Evolutionary conservation across 2,797 vertebrate genomes (phyloP).

Genomic region (Microctenopoma lineatum): DNA sequence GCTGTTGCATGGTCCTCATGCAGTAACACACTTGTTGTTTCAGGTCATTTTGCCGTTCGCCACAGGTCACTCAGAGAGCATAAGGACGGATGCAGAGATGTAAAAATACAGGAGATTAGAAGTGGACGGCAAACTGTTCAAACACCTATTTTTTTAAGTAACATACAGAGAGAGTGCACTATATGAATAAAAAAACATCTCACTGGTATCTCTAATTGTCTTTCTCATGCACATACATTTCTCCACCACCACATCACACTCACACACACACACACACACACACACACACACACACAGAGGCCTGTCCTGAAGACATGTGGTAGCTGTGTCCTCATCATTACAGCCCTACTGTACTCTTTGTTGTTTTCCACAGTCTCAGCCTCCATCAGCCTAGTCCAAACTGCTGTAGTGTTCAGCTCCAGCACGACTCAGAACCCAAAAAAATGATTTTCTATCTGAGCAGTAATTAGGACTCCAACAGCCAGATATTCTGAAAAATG

Average conservation of each 20-base stretch:
- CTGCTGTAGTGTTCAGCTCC: conserved; percentile 15
- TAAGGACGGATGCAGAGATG: neutral
- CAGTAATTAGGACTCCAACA: neutral
- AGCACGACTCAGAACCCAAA: conserved; percentile 52
- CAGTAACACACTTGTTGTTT: neutral
- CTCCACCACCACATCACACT: conserved; percentile 51
- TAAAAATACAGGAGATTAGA: no score
- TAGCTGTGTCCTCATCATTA: conserved; percentile 40
- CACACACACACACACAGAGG: neutral
- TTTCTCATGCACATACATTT: conserved; percentile 10
- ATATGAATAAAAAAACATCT: conserved; percentile 11
- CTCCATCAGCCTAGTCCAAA: conserved; percentile 39
- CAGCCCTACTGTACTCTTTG: conserved; percentile 36
- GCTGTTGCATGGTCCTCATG: neutral
- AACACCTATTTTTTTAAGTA: neutral
- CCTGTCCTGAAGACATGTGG: conserved; percentile 29
- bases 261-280: conserved; percentile 24
- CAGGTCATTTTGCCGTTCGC: conserved; percentile 8
- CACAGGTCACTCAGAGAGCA: no score
- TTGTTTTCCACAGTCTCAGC: conserved; percentile 35
- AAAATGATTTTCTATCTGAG: conserved; percentile 31
- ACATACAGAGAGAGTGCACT: neutral
- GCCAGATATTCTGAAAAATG: neutral
- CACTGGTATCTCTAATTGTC: conserved; percentile 35
- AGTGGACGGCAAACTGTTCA: no score